These are phyloP conservation scores for Bombus pascuorum DNA, from an alignment of 1,140 invertebrate genomes.

Conservation along the genomic window DNA sequence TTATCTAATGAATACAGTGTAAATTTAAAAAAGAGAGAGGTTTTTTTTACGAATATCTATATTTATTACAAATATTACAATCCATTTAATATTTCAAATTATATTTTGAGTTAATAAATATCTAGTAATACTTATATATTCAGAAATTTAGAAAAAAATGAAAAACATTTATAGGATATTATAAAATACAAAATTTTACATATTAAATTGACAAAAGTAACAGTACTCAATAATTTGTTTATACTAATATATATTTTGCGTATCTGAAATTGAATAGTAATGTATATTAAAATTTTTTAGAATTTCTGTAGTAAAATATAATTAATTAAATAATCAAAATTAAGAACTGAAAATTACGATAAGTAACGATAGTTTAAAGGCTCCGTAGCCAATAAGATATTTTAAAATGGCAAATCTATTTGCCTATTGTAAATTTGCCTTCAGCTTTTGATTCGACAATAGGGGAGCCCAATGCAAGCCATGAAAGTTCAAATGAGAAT, in stretches of 20 bases:
- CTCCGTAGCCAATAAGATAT: background rate
- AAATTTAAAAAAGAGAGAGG: background rate
- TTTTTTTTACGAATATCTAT: background rate
- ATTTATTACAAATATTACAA: constrained; percentile 8
- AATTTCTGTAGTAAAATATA: background rate
- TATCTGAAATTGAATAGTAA: background rate
- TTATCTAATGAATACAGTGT: background rate
- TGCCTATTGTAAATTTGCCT: constrained; percentile 14
- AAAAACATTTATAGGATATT: background rate
- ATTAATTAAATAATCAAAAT: background rate
- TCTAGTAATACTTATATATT: background rate
- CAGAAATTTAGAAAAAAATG: background rate
- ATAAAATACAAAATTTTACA: background rate
- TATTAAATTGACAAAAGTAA: background rate
- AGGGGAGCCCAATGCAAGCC: constrained; percentile 47
- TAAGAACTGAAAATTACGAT: background rate
- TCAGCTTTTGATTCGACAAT: constrained; percentile 37
- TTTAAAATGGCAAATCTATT: background rate
- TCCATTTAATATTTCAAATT: background rate
- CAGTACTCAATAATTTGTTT: background rate
- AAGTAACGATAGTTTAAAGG: background rate
- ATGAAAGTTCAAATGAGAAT: constrained; percentile 65
- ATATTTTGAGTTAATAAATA: background rate
- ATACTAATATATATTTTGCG: background rate
- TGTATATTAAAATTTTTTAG: background rate